Conservation (phyloP, 2,888 invertebrate species). For the Dromius quadrimaculatus region DNA sequence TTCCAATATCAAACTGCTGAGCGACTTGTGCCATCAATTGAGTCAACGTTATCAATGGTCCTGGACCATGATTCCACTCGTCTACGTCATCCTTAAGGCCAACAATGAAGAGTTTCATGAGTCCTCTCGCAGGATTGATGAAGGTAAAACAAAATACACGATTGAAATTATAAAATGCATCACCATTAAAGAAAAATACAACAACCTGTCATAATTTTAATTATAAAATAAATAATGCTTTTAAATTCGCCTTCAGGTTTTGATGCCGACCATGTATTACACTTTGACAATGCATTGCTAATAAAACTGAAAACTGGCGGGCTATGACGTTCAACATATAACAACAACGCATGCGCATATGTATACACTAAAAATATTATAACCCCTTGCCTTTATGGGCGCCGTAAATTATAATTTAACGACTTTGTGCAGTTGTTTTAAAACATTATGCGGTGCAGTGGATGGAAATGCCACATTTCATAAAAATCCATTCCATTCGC, state of each 20-base stretch:
- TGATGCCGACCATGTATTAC: constrained; percentile 21
- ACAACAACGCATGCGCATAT: constrained; percentile 58
- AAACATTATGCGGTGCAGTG: constrained; percentile 62
- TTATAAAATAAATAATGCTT: constrained; percentile 35
- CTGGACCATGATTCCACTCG: constrained; percentile 66
- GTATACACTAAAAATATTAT: constrained; percentile 66
- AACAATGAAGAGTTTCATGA: constrained; percentile 66
- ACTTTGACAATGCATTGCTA: constrained; percentile 30
- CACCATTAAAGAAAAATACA: too few species aligned
- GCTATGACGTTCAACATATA: constrained; percentile 22
- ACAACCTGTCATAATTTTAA: constrained; percentile 8
- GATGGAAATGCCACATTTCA: constrained; percentile 60
- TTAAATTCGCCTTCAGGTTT: constrained; percentile 15
- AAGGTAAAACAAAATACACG: constrained; percentile 65
- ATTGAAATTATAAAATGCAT: too few species aligned
- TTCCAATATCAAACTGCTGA: constrained; percentile 56
- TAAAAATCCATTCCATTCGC: constrained; percentile 60
- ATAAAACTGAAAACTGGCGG: constrained; percentile 33
- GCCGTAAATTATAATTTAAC: constrained; percentile 67
- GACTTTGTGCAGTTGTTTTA: constrained; percentile 67
- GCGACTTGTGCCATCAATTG: constrained; percentile 66
- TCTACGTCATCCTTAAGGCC: constrained; percentile 67
- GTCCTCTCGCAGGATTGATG: constrained; percentile 66
- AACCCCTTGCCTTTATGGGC: constrained; percentile 65
- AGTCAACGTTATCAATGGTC: constrained; percentile 65